Evolutionary conservation across 1,140 invertebrate genomes (phyloP).

Genomic region (Dinoponera quadriceps): DNA sequence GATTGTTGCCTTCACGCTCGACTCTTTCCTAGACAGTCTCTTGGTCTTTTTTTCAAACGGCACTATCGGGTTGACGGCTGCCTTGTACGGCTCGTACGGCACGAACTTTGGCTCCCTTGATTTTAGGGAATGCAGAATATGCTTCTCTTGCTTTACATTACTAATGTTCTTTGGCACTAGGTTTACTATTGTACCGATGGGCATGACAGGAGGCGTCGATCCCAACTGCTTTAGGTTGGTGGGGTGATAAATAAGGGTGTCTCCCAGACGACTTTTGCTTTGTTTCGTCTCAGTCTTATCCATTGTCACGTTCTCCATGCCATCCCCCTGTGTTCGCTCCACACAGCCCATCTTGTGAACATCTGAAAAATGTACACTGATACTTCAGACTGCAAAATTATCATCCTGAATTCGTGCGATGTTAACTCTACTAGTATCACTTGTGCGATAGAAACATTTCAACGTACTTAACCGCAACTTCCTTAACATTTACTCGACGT

Average conservation of each 20-base stretch:
- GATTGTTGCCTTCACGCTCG: conserved; percentile 90
- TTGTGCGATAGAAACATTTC: neutral
- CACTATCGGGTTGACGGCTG: conserved; percentile 92
- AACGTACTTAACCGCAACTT: no score
- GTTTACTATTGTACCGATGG: conserved; percentile 84
- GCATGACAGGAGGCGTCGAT: conserved; percentile 80
- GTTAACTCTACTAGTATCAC: neutral
- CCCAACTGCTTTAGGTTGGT: conserved; percentile 82
- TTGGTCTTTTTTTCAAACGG: conserved; percentile 85
- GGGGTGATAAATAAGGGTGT: conserved; percentile 85
- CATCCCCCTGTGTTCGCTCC: conserved; percentile 86
- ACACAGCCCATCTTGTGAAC: conserved; percentile 73
- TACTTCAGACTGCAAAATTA: neutral
- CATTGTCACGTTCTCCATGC: conserved; percentile 84
- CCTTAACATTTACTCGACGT: no score
- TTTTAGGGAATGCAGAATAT: conserved; percentile 84
- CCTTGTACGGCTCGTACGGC: conserved; percentile 95
- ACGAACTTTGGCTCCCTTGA: conserved; percentile 93
- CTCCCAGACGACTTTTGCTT: conserved; percentile 78
- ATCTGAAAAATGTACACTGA: conserved; percentile 60
- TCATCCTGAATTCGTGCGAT: no score
- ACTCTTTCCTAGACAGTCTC: conserved; percentile 87
- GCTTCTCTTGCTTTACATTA: conserved; percentile 80
- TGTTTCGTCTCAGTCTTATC: conserved; percentile 73
- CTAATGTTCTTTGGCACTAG: conserved; percentile 81